Base-by-base conservation (phyloP, 1,140 invertebrate genomes). In the Patella vulgata region DNA sequence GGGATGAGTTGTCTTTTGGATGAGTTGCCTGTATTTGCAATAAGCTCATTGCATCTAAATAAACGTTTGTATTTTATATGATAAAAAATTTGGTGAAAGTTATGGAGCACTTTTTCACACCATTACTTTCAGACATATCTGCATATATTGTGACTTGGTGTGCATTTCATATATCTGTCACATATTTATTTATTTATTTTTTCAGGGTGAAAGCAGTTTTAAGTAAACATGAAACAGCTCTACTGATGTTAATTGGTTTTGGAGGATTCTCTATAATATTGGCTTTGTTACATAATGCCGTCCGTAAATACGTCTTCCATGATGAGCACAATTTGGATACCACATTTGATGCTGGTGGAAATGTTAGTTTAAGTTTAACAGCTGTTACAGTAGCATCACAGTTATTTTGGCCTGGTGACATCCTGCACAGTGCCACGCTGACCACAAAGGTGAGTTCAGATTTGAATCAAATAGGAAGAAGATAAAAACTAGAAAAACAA, bases 281-380 rank as follows among this genome's bases (percentile, higher is more conserved):
- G 36, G 80, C 79, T 9, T n/a, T 76, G 19, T 36, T 70, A 1
- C 77, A 80, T 54, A 71, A 74, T 25, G 59, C 63, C 21, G 70
- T 82, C 30, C 64, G 80, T 31, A 72, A 72, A 58, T 51, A 77
- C 48, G 70, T 82, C 39, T 81, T 69, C 59, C 66, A 79, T 59
- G 79, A 82, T 55, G 69, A 63, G 21, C 56, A 78, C 40, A 76
- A 68, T 31, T 67, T 83, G 1, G 79, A 82, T 61, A 80, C 78
- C 28, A 71, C 82, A 14, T 84, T 84, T 51, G 82, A 84, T 61
- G 82, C 81, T 17, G 82, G 81, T 36, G 82, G 82, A 6, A 68
- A 72, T 17, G 71, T 77, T n/a, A 74, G 69, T 30, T 70, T 62
- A 1, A 75, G 73, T 44, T 33, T 78, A 52, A 78, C 75, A 14